phyloP scores from a whole-genome alignment of 2,888 invertebrate genomes.

The Agapostemon virescens region DNA sequence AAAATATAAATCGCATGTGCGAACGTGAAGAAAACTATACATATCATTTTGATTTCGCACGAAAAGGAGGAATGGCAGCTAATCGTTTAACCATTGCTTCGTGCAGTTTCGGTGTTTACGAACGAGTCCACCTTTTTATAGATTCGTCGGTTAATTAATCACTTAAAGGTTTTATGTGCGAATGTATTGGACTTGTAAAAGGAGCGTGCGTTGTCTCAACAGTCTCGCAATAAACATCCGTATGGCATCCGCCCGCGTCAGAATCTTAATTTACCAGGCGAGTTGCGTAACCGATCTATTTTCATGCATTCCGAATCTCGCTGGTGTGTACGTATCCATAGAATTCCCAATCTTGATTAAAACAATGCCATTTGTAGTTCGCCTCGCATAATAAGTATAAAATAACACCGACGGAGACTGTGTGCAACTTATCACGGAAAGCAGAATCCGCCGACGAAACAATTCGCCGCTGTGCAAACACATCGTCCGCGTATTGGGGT shows the following conservation, averaged over 20 bases:
- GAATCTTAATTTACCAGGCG: conserved; percentile 74
- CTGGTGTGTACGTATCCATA: conserved; percentile 41
- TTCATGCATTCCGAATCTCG: conserved; percentile 65
- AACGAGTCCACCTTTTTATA: neutral
- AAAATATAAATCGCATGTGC: neutral
- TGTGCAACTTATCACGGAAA: neutral
- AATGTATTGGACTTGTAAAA: conserved; percentile 28
- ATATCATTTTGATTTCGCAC: neutral
- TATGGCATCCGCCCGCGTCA: conserved; percentile 75
- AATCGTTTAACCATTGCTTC: neutral
- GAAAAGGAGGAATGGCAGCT: neutral
- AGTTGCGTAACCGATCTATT: conserved; percentile 75
- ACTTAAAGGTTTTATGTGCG: neutral
- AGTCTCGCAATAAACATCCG: conserved; percentile 72
- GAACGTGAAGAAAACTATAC: neutral
- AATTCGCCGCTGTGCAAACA: neutral
- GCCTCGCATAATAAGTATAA: neutral
- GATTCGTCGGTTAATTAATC: neutral
- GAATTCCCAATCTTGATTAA: conserved; percentile 44
- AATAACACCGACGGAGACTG: neutral
- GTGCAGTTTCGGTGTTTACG: neutral
- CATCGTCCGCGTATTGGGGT: neutral
- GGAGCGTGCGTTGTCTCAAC: conserved; percentile 44
- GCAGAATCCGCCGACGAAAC: neutral
- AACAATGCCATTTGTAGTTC: conserved; percentile 17